Evolutionary conservation across 2,888 invertebrate genomes (phyloP).

Genomic region (Tricholauxania praeusta): DNA sequence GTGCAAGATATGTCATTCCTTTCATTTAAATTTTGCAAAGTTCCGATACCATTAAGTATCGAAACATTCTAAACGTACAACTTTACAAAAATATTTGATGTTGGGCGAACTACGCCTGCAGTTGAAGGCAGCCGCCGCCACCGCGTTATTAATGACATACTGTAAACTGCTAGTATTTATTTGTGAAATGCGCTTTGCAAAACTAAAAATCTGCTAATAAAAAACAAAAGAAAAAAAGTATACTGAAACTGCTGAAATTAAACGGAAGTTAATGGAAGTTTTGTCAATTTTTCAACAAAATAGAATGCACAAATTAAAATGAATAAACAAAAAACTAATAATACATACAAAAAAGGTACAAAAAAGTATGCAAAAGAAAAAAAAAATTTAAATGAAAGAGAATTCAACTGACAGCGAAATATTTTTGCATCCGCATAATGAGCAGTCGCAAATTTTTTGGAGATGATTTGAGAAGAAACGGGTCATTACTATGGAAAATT

Average conservation of each 20-base stretch:
- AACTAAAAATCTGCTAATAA: constrained; percentile 7
- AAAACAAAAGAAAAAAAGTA: background rate
- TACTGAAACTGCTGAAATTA: background rate
- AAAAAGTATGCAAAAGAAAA: background rate
- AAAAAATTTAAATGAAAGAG: constrained; percentile 12
- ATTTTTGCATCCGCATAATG: constrained; percentile 34
- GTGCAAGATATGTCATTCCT: too few species aligned
- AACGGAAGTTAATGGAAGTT: constrained; percentile 33
- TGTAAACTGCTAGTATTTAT: constrained; percentile 21
- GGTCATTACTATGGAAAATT: too few species aligned
- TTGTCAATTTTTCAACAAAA: constrained; percentile 39
- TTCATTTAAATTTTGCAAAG: too few species aligned
- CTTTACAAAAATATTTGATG: too few species aligned
- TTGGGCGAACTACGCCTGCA: background rate
- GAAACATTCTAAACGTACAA: too few species aligned
- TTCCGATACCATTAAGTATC: too few species aligned
- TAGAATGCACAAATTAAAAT: constrained; percentile 14
- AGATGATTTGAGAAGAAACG: too few species aligned
- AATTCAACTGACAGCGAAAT: constrained; percentile 33
- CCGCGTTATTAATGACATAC: constrained; percentile 27
- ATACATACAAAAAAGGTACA: background rate
- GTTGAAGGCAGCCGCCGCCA: background rate
- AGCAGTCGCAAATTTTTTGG: background rate
- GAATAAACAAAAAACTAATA: constrained; percentile 12
- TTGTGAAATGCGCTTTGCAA: constrained; percentile 1